Percentiles rank a stretch among this genome's conserved stretches.
Conservation (phyloP, 2,888 invertebrate species). For the Macropis europaea region DNA sequence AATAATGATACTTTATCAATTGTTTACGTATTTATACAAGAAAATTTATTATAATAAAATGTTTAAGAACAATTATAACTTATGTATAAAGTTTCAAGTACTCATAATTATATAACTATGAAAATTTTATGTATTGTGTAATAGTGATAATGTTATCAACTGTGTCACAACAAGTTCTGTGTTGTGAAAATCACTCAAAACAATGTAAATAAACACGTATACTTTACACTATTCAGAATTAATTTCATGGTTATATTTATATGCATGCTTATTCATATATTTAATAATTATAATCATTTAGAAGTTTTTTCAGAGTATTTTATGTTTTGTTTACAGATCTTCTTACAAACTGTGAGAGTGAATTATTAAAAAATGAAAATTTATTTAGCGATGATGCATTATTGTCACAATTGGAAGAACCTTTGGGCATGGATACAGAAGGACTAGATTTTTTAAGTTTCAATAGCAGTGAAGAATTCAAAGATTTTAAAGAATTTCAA, state of each 20-base stretch:
- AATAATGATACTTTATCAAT: too few relatives aligned
- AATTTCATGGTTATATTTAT: neutral
- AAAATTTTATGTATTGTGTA: too few relatives aligned
- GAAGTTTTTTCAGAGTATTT: neutral
- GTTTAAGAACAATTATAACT: too few relatives aligned
- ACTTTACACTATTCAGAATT: neutral
- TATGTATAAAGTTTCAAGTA: too few relatives aligned
- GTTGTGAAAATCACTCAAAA: neutral
- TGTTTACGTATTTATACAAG: too few relatives aligned
- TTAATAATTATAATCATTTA: neutral
- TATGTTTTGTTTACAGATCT: conserved; percentile 81
- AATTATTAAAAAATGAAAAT: conserved; percentile 82
- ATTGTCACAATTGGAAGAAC: conserved; percentile 80
- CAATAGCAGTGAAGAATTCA: conserved; percentile 58
- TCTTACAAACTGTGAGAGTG: conserved; percentile 85
- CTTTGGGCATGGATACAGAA: conserved; percentile 80
- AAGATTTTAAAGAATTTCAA: conserved; percentile 60
- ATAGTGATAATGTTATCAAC: neutral
- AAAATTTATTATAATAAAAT: too few relatives aligned
- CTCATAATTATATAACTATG: too few relatives aligned
- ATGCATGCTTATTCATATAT: neutral
- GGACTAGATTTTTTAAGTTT: conserved; percentile 80
- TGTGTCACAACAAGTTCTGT: neutral
- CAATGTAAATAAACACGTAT: neutral
- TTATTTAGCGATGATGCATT: conserved; percentile 81